These are phyloP conservation scores for Acanthosepion esculentum DNA, from an alignment of 2,888 invertebrate species.

Conservation along the genomic window DNA sequence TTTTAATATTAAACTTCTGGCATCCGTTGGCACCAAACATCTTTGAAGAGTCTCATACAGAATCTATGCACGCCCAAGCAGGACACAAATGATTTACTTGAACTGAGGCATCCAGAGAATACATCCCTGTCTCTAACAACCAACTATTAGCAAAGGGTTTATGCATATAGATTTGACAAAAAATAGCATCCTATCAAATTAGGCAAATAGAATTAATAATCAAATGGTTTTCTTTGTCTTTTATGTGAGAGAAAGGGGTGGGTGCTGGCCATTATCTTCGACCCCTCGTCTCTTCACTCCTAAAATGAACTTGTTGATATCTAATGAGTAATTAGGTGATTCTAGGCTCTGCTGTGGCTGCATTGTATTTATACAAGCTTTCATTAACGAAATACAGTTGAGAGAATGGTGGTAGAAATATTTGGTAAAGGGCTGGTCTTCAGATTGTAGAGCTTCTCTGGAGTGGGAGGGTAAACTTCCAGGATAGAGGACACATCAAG, in stretches of 20 bases:
- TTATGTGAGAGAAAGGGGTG: background rate
- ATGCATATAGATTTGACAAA: background rate
- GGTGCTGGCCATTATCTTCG: background rate
- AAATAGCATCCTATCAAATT: background rate
- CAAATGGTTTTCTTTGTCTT: background rate
- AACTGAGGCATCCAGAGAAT: too few species aligned
- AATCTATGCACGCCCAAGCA: too few species aligned
- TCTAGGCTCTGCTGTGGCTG: background rate
- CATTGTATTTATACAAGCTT: background rate
- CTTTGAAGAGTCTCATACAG: too few species aligned
- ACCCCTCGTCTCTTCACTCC: background rate
- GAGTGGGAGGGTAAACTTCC: background rate
- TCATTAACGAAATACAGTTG: background rate
- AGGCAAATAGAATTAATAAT: background rate
- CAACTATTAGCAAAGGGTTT: background rate
- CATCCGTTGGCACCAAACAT: too few species aligned
- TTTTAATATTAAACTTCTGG: too few species aligned
- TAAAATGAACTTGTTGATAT: background rate
- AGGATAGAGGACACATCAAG: background rate
- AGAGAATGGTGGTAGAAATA: background rate
- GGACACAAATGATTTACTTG: too few species aligned
- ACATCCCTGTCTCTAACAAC: too few species aligned
- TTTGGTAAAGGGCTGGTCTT: background rate
- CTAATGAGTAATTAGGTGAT: slow-evolving; percentile 33
- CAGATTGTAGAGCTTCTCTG: background rate